These are phyloP conservation scores for Macrophya alboannulata DNA, from an alignment of 2,888 invertebrate species.

Conservation along the genomic window DNA sequence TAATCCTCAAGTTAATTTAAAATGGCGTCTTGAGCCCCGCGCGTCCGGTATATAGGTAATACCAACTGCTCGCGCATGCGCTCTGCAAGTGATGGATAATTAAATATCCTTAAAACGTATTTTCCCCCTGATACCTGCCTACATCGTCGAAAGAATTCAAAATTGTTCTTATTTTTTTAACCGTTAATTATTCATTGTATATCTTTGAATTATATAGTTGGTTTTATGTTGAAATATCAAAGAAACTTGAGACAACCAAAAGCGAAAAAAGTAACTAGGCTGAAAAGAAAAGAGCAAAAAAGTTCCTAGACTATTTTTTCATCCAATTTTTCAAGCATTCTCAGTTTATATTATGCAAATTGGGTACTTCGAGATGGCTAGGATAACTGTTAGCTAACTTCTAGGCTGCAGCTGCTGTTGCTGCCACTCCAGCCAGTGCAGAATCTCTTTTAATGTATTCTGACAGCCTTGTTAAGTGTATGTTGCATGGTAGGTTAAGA, in stretches of 20 bases:
- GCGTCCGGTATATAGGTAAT: constrained; percentile 63
- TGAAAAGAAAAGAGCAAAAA: not conserved
- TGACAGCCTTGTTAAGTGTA: constrained; percentile 42
- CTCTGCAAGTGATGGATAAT: not conserved
- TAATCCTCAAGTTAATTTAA: constrained; percentile 69
- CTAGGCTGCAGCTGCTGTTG: not conserved
- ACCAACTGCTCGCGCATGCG: constrained; percentile 31
- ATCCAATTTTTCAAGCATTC: not conserved
- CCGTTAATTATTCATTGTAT: not conserved
- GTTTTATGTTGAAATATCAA: too few species aligned
- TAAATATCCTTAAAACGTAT: not conserved
- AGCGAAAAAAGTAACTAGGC: not conserved
- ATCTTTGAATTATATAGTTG: not conserved
- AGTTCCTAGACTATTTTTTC: not conserved
- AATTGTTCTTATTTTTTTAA: not conserved
- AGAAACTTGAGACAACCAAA: not conserved
- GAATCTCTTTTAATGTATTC: constrained; percentile 38
- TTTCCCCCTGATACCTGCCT: not conserved
- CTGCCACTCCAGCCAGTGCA: not conserved
- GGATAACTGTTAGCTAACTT: not conserved
- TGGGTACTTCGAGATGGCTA: not conserved
- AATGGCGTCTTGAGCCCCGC: constrained; percentile 62
- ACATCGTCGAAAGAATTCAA: not conserved
- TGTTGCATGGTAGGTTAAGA: constrained; percentile 34
- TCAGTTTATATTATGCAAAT: not conserved